Percentiles rank a stretch among this genome's conserved stretches.
Conservation (phyloP, 30 jellyfish, hydroid and myxozoan species). For the Hydractinia symbiolongicarpus region DNA sequence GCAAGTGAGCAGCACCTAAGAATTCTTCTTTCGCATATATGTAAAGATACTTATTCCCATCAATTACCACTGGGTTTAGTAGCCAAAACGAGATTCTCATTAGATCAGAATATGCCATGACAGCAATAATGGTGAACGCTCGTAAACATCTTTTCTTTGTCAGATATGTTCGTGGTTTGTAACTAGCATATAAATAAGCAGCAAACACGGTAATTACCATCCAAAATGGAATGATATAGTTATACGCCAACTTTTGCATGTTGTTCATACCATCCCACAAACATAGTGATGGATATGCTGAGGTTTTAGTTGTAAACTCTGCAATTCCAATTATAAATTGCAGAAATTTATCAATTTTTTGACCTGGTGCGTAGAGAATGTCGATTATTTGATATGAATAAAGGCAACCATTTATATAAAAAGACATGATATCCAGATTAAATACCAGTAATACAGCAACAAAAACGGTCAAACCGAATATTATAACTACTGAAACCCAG, state of each 20-base stretch:
- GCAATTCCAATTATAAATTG: not conserved
- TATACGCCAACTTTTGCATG: constrained; percentile 5
- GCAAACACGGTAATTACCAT: not conserved
- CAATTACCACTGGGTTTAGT: not conserved
- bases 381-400: constrained; percentile 35
- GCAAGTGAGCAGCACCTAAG: not conserved
- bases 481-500: not conserved
- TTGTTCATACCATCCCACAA: constrained; percentile 16
- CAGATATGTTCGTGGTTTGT: not conserved
- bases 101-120: constrained; percentile 16
- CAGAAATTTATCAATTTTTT: not conserved
- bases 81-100: constrained; percentile 5
- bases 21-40: constrained; percentile 7
- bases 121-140: not conserved
- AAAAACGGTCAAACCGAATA: not conserved
- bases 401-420: constrained; percentile 1
- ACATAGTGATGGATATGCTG: constrained; percentile 16
- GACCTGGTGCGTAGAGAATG: not conserved
- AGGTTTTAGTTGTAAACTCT: constrained; percentile 5
- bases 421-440: constrained; percentile 6
- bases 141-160: constrained; percentile 1
- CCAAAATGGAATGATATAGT: constrained; percentile 19
- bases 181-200: not conserved
- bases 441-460: constrained; percentile 5
- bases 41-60: constrained; percentile 12